Evolutionary conservation across 2,888 invertebrate species (phyloP).

Genomic region (Amblyteles armatorius): DNA sequence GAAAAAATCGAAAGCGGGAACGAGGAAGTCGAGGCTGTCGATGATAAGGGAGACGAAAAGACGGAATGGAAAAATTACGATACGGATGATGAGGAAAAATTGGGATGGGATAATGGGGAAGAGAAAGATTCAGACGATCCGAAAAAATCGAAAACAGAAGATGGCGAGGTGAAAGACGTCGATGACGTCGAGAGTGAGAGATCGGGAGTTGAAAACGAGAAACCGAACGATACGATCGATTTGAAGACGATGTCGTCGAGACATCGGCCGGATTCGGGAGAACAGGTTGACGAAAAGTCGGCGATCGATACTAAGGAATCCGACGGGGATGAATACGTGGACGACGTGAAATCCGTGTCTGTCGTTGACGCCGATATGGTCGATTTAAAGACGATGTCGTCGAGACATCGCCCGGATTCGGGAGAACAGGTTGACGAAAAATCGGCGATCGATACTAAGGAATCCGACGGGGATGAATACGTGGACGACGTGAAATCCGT

Average conservation of each 20-base stretch:
- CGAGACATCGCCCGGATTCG: neutral
- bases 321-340: constrained; percentile 31
- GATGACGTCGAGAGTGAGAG: neutral
- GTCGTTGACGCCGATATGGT: neutral
- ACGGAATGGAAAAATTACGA: neutral
- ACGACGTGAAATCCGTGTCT: neutral
- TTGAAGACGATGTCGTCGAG: constrained; percentile 11
- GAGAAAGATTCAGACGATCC: constrained; percentile 4
- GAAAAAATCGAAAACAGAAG: constrained; percentile 5
- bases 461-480: constrained; percentile 28
- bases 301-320: constrained; percentile 8
- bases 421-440: constrained; percentile 23
- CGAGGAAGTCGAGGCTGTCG: neutral
- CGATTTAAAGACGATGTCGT: constrained; percentile 12
- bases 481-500: constrained; percentile 1
- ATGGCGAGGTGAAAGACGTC: neutral
- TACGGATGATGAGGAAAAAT: neutral
- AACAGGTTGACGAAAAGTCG: constrained; percentile 19
- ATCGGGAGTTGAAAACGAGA: neutral
- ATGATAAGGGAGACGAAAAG: neutral
- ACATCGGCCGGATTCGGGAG: constrained; percentile 12
- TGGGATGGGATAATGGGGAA: neutral
- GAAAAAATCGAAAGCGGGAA: neutral
- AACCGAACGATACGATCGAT: constrained; percentile 2
- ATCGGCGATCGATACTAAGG: constrained; percentile 1